Base-by-base conservation (phyloP, 2,888 invertebrate species). In the Gymnocheta viridis region DNA sequence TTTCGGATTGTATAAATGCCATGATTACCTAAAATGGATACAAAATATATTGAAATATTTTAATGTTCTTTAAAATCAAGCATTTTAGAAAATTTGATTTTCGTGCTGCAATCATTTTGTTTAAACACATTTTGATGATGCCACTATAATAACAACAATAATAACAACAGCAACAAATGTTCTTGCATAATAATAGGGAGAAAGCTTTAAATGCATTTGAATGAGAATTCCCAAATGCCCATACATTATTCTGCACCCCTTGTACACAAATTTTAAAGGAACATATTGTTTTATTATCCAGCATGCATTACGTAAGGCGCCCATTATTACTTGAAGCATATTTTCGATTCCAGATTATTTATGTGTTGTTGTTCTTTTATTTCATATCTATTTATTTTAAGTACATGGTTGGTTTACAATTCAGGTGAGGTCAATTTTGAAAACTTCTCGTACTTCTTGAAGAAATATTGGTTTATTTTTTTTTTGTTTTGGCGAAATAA, bases 31-130 rank as follows among this genome's bases (percentile, higher is more conserved):
- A 22, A 22, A 9, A 49, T 54, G 24, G 14, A n/a, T 2, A 38
- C 19, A 74, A 29, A 7, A 27, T 60, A 78, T 22, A 17, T 41
- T 0, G 54, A 49, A 54, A 51, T 38, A 51, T 54, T 35, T 69
- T 58, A 29, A 41, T 83, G 24, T 76, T 76, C 70, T 58, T 74
- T 74, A 56, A 69, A 74, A 73, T 76, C 64, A 76, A 56, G 56
- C 58, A 60, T 76, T 77, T 84, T 69, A 77, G 66, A 77, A 89
- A 89, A 89, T 89, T 89, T 89, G 90, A 88, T 89, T 88, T 89
- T 89, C 90, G 90, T 89, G 89, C 87, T 87, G 86, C 87, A 88
- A 89, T 89, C 89, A 89, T 89, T 89, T 79, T 73, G 58, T 38
- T 49, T 29, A 62, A 78, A 85, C 29, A 74, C 29, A 85, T 69